Evolutionary conservation across 2,888 invertebrate genomes (phyloP).

Genomic region (Clitarchus hookeri): DNA sequence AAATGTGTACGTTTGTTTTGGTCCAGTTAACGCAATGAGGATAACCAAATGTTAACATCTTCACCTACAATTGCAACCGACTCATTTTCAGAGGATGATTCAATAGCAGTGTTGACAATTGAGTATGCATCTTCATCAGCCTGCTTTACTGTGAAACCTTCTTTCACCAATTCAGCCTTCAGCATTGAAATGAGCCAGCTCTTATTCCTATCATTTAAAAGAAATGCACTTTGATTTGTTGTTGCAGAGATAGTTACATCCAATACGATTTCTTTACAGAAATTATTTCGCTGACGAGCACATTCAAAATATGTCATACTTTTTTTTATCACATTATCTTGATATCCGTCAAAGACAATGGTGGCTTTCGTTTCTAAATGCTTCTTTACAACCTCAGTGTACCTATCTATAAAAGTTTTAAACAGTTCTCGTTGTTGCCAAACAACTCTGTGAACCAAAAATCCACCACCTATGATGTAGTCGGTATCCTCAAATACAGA

Average conservation of each 20-base stretch:
- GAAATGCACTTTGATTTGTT: background rate
- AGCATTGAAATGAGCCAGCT: background rate
- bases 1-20: background rate
- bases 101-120: conserved; percentile 10
- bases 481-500: background rate
- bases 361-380: background rate
- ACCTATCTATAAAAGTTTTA: background rate
- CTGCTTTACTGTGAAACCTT: background rate
- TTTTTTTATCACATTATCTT: background rate
- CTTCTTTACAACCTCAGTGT: background rate
- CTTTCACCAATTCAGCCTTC: background rate
- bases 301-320: background rate
- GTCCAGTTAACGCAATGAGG: background rate
- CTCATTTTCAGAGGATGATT: background rate
- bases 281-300: background rate
- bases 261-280: background rate
- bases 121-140: background rate
- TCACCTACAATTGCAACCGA: background rate
- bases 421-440: background rate
- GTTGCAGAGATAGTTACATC: background rate
- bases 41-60: background rate
- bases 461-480: background rate
- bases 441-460: background rate
- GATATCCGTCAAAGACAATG: background rate
- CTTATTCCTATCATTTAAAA: background rate